Base-by-base conservation (phyloP, 2,888 invertebrate genomes). In the Petrophora chlorosata region DNA sequence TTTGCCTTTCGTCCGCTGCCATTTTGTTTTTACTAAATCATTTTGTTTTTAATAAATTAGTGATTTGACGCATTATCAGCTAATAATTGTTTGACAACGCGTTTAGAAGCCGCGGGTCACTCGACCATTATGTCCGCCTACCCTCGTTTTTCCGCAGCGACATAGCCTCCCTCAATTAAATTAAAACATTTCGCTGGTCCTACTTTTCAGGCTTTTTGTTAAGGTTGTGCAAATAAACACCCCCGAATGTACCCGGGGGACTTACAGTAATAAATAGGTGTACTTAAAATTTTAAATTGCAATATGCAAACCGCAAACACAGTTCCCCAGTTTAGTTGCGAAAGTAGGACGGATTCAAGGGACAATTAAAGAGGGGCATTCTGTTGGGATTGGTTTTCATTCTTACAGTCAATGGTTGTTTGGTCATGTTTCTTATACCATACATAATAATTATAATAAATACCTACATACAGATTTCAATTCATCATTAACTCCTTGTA, bases 281-380 rank as follows among this genome's bases (percentile, higher is more conserved):
- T 59, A 52, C 57, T 61, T 57, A 51, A 56, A 63, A 59, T 58
- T 64, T 67, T 61, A 64, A 67, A 65, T 63, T 63, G 59, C 61
- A 61, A 58, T 57, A 41, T 51, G 48, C 50, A 52, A 42, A 51
- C 57, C 59, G 42, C 61, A 47, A 46, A 53, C 48, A 56, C 28
- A 23, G 48, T 38, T 45, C 36, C 39, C 17, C 35, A 33, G 54
- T 56, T 56, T 64, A 48, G 44, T 54, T 53, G 2, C 8, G 16
- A 1, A 10, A 34, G 33, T 16, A n/a, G 28, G 25, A 47, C 65
- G 59, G 40, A 40, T 13, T 28, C 10, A 33, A 17, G 38, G 30
- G 8, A 5, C 0, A 5, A 1, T 19, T 29, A 16, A n/a, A 10
- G 22, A 10, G 26, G 42, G 16, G 5, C n/a, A n/a, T n/a, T n/a